Conservation (phyloP, 2,113 vertebrate genomes). For the Pluvialis apricaria region DNA sequence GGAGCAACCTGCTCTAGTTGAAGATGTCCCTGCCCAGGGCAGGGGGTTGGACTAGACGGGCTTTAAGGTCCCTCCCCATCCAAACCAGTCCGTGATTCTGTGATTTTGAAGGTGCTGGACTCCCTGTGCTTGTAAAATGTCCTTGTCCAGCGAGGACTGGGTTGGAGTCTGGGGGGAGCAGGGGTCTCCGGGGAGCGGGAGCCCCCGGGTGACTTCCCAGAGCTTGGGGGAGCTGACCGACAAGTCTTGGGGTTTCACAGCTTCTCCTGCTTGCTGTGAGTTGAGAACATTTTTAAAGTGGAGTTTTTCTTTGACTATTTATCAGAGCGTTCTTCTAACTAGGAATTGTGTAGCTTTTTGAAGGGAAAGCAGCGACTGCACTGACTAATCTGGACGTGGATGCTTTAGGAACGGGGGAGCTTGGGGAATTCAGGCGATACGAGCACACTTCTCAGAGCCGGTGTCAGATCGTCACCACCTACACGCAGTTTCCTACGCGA, state of each 20-base stretch:
- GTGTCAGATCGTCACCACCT: not conserved
- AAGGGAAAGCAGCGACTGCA: not conserved
- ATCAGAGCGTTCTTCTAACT: not conserved
- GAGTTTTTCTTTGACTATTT: not conserved
- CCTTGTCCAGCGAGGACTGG: not conserved
- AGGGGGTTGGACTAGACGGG: not conserved
- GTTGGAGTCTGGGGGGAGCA: not conserved
- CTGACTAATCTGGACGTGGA: accelerated
- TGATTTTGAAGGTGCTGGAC: not conserved
- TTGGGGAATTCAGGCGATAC: accelerated
- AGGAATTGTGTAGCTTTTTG: not conserved
- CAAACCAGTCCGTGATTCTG: not conserved
- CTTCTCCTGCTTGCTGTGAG: not conserved
- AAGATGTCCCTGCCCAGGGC: not conserved
- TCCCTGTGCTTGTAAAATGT: not conserved
- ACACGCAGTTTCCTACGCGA: accelerated
- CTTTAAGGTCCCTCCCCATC: not conserved
- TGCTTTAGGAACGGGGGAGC: not conserved
- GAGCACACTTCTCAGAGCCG: accelerated
- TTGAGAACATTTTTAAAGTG: not conserved
- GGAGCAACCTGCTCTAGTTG: not conserved
- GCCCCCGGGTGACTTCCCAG: not conserved
- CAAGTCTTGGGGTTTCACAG: not conserved
- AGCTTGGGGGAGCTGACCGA: not conserved
- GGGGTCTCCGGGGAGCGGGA: accelerated